phyloP scores from a whole-genome alignment of 2,113 vertebrate species.

The Aix galericulata region DNA sequence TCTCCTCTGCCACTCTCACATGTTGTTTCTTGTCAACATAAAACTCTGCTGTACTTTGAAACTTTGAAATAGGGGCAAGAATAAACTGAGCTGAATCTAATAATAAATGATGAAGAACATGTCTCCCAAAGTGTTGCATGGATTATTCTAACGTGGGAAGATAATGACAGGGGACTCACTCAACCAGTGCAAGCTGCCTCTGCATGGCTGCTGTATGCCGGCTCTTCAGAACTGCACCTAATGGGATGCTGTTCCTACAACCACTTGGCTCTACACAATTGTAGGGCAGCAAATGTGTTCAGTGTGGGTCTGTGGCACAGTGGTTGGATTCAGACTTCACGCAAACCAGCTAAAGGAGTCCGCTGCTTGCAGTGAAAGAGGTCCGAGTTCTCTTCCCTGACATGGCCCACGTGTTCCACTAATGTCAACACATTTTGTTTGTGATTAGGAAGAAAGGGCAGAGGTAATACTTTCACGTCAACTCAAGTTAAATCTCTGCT shows the following conservation, averaged over 20 bases:
- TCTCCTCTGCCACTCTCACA: background rate
- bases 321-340: rapidly evolving
- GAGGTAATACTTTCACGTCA: rapidly evolving
- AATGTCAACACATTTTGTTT: rapidly evolving
- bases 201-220: background rate
- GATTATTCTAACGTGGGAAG: background rate
- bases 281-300: background rate
- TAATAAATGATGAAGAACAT: background rate
- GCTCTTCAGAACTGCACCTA: background rate
- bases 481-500: background rate
- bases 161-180: background rate
- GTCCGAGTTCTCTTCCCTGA: background rate
- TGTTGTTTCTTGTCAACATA: background rate
- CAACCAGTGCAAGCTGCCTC: background rate
- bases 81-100: background rate
- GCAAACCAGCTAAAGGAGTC: background rate
- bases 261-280: background rate
- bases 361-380: background rate
- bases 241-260: background rate
- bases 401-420: background rate
- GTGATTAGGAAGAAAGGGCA: background rate
- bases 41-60: background rate
- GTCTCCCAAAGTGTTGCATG: background rate
- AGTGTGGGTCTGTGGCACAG: rapidly evolving
- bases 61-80: background rate